phyloP scores from a whole-genome alignment of 2,113 vertebrate species.

The Astatoreochromis straeleni region DNA sequence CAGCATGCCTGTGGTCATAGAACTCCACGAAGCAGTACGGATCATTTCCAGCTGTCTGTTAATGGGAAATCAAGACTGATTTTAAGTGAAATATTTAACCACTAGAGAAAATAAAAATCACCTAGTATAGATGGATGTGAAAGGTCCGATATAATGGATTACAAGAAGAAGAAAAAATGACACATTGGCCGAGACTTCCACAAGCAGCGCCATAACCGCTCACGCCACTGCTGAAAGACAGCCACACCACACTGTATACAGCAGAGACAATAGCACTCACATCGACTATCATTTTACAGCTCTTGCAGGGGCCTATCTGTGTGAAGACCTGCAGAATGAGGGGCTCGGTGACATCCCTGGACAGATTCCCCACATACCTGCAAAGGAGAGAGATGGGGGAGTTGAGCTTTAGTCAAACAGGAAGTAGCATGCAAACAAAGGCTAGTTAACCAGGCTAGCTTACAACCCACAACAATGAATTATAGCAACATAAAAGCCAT shows the following conservation, averaged over 20 bases:
- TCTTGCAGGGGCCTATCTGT: conserved; percentile 98
- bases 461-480: not conserved
- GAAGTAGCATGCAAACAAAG: conserved; percentile 69
- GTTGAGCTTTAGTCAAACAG: conserved; percentile 53
- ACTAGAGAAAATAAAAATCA: not conserved
- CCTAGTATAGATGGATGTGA: not conserved
- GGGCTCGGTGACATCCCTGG: conserved; percentile 94
- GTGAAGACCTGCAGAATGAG: conserved; percentile 96
- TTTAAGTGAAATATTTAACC: not conserved
- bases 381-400: not conserved
- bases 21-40: conserved; percentile 99
- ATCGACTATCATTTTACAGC: conserved; percentile 99
- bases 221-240: not conserved
- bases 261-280: conserved; percentile 73
- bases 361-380: conserved; percentile 97
- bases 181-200: not conserved
- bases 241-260: not conserved
- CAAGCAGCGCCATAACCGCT: not conserved
- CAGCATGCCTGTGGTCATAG: conserved; percentile 95
- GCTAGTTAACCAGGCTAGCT: conserved; percentile 51
- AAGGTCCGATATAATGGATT: not conserved
- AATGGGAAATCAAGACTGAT: conserved; percentile 34
- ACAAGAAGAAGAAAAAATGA: not conserved
- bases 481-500: not conserved
- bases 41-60: conserved; percentile 93